phyloP scores from a whole-genome alignment of 2,888 invertebrate species.

The Thyatira batis region DNA sequence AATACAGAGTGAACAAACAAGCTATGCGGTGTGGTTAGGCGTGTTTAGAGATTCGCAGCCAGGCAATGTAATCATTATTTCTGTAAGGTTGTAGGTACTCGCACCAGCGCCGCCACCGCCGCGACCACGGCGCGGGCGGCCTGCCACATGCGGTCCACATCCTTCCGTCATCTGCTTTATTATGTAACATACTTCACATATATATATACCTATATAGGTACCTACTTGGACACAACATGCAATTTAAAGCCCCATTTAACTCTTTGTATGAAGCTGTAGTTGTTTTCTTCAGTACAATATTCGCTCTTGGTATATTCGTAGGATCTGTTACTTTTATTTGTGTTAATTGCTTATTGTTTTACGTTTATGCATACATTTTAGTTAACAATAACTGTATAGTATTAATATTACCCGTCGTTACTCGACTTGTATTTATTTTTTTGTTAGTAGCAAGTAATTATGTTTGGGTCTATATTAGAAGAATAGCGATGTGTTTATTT shows the following conservation, averaged over 20 bases:
- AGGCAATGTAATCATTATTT: not conserved
- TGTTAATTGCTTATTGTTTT: too few species aligned
- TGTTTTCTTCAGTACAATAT: not conserved
- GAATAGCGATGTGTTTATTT: too few species aligned
- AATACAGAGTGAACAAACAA: not conserved
- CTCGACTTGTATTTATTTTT: too few species aligned
- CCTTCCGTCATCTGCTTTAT: slow-evolving; percentile 27
- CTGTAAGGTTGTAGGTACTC: too few species aligned
- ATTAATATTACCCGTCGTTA: too few species aligned
- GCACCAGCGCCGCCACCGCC: slow-evolving; percentile 10
- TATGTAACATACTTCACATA: slow-evolving; percentile 18
- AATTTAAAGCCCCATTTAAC: not conserved
- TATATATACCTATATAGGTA: not conserved
- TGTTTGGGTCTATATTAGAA: too few species aligned
- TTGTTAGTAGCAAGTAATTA: too few species aligned
- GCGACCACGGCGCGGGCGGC: slow-evolving; percentile 2
- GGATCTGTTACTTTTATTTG: too few species aligned
- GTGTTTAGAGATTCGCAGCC: not conserved
- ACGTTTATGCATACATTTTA: too few species aligned
- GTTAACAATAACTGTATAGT: too few species aligned
- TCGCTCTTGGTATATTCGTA: not conserved
- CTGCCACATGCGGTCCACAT: slow-evolving; percentile 8
- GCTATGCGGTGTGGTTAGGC: not conserved
- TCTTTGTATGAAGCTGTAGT: not conserved
- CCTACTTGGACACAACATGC: too few species aligned